Evolutionary conservation across 2,797 vertebrate species (phyloP), one percentile per base, ranked within the genome.

Genomic region (Sus cebifrons): DNA sequence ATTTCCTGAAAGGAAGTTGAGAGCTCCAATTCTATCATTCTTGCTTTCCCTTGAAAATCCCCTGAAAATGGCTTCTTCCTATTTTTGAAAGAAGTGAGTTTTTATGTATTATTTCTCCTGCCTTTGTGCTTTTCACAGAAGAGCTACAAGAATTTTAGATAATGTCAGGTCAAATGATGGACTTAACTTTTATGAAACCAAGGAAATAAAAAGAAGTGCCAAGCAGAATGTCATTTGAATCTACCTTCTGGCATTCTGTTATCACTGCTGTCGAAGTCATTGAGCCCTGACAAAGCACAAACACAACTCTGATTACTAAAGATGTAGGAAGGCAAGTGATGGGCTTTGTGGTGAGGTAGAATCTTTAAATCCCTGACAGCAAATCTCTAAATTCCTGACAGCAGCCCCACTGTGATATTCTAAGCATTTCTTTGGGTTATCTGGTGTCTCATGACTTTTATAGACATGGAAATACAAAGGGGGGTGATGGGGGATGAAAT

Each of bases 211-310:
- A 79, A 79, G 75, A 32, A 79, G 23, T 54, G 40, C 8, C 82
- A 77, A 65, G 27, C n/a, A 88, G 86, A 56, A 90, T 58, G 65
- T n/a, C 78, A 70, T 64, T 29, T 7, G 56, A 92, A 40, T 93
- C 86, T 84, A 71, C 74, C 68, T 94, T 95, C 79, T 64, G 71
- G 75, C 65, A 86, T 89, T 94, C 92, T 92, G 27, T 86, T 92
- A 83, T 92, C 91, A 84, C 71, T 65, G 86, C 86, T 96, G 65
- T 88, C 74, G 29, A 92, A 58, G 52, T 44, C 16, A 74, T 1
- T 20, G 75, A 95, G 91, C 32, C 70, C 29, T 71, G 60, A 36
- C 27, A 91, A 75, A 81, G 58, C 36, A 87, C 56, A 88, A 86
- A 84, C 29, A 84, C 70, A 79, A 25, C 9, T 64, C 56, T 83